Base-by-base conservation (phyloP, 2,113 vertebrate genomes). In the Centropristis striata region DNA sequence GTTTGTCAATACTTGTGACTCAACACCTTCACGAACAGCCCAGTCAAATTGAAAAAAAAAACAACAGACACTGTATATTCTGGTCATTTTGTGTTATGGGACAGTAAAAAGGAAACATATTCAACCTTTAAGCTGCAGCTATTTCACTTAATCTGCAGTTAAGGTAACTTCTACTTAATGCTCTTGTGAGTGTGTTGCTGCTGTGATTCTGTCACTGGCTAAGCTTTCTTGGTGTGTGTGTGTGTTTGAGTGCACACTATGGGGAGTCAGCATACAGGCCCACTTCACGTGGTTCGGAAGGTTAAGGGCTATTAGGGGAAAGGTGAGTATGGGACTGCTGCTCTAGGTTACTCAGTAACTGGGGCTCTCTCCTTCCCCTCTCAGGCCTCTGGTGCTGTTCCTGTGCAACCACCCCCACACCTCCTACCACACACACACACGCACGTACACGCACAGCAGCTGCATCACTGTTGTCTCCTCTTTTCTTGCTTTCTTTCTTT, bases 301-400 rank as follows among this genome's bases (percentile, higher is more conserved):
- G 93, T 92, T 83, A 95, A 89, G 90, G 93, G 94, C 90, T 86
- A 95, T 92, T 92, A 90, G 94, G 92, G 90, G 89, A 95, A 93
- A 94, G 95, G 93, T 94, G 90, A 95, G 84, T 58, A 64, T 83
- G 67, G 80, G 90, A 74, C 90, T 84, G 86, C 80, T 88, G 88
- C 91, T 90, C 73, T 23, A 82, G 82, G 94, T 95, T 94, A 94
- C 91, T 94, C 87, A 95, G 93, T 94, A 94, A 94, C 94, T 69
- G 77, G 83, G 80, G 76, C 54, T 78, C 89, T 88, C 81, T 86
- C 61, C 83, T 84, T 73, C 65, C 72, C 75, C 74, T 84, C 76
- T 72, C 25, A 81, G 76, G 87, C 84, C 88, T 86, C 81, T 76
- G 8, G 64, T 63, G 72, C 70, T 70, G 84, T 85, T 77, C 65